These are phyloP conservation scores for Beroe forskalii DNA, from an alignment of 37 sponge, comb jelly and placozoan species.

Conservation along the genomic window DNA sequence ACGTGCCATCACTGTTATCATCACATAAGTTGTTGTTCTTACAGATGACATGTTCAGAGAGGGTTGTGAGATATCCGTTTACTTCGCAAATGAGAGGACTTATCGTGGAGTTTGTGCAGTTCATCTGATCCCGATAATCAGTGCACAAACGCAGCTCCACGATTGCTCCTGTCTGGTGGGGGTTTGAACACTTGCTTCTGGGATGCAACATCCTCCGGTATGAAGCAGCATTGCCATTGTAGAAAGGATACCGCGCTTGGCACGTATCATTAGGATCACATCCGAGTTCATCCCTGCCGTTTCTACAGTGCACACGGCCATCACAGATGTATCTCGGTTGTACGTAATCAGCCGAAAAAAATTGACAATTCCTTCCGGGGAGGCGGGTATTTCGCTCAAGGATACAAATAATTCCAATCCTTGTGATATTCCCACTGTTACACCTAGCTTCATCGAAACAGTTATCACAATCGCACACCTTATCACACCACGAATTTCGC, in stretches of 20 bases:
- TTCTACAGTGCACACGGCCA: background rate
- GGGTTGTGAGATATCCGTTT: background rate
- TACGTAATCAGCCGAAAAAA: background rate
- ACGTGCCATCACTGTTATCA: background rate
- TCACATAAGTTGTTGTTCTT: background rate
- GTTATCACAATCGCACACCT: background rate
- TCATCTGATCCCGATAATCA: background rate
- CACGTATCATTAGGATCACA: background rate
- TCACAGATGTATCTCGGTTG: background rate
- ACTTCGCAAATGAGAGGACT: background rate
- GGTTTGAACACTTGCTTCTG: background rate
- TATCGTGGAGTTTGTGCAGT: background rate
- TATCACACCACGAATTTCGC: background rate
- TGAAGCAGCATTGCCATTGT: too few species aligned
- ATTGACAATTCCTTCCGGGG: background rate
- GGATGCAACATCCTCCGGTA: background rate
- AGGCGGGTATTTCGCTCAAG: too few species aligned
- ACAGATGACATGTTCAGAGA: background rate
- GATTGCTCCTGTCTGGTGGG: background rate
- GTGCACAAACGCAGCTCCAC: background rate
- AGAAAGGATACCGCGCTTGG: background rate
- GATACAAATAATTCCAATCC: background rate
- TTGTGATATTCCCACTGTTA: background rate
- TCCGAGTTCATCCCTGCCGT: background rate
- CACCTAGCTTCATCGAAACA: background rate